Evolutionary conservation across 2,888 invertebrate species (phyloP).

Genomic region (Gastrophysa polygoni): DNA sequence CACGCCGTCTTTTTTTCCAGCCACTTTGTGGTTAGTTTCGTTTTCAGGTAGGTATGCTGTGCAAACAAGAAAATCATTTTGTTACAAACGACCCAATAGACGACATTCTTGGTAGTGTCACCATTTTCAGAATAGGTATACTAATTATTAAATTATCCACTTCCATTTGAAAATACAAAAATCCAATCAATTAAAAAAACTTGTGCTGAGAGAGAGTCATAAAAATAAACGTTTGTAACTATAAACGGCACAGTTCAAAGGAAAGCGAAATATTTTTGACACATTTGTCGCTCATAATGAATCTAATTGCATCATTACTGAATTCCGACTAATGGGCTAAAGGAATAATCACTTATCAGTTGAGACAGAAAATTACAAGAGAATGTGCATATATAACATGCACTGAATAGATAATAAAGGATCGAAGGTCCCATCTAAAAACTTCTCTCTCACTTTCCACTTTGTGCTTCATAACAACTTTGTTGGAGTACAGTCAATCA

Average conservation of each 20-base stretch:
- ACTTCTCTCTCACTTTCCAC: no score
- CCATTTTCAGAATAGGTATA: constrained; percentile 33
- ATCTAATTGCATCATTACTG: constrained; percentile 26
- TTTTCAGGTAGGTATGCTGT: constrained; percentile 34
- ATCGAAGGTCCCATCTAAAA: no score
- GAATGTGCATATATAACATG: background rate
- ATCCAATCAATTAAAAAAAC: constrained; percentile 20
- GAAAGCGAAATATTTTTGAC: constrained; percentile 33
- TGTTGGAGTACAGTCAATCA: no score
- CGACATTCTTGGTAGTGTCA: constrained; percentile 36
- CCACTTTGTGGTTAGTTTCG: constrained; percentile 28
- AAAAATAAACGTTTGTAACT: constrained; percentile 22
- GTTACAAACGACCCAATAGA: constrained; percentile 32
- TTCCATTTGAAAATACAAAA: constrained; percentile 21
- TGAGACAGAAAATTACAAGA: constrained; percentile 7
- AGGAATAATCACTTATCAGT: constrained; percentile 15
- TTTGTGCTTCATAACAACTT: no score
- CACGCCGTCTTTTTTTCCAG: constrained; percentile 34
- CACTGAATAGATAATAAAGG: constrained; percentile 14
- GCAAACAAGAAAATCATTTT: constrained; percentile 46
- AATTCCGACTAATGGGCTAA: constrained; percentile 18
- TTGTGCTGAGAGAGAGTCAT: constrained; percentile 25
- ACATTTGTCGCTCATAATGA: constrained; percentile 26
- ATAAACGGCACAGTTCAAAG: constrained; percentile 25
- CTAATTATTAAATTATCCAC: constrained; percentile 36